Percentiles rank a stretch among this genome's conserved stretches.
These are phyloP conservation scores for Beaufortia kweichowensis DNA, from an alignment of 2,113 vertebrate species.

Conservation along the genomic window DNA sequence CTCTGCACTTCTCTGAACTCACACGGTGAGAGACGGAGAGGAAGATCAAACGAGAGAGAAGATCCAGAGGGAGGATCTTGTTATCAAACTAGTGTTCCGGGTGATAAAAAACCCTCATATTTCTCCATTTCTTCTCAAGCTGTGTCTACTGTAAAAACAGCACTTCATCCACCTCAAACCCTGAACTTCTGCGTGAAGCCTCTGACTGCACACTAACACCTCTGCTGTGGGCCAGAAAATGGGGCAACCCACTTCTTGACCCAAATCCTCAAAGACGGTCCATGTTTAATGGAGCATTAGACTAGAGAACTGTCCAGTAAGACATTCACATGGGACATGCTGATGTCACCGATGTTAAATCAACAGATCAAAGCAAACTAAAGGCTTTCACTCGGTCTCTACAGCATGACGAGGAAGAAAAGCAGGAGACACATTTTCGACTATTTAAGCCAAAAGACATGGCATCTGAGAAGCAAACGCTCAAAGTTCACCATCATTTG, in stretches of 20 bases:
- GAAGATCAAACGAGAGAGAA: too few relatives aligned
- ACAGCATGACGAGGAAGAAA: too few relatives aligned
- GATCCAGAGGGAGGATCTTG: too few relatives aligned
- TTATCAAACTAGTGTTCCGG: too few relatives aligned
- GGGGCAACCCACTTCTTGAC: slow-evolving; percentile 55
- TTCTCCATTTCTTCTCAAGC: too few relatives aligned
- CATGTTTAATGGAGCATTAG: slow-evolving; percentile 46
- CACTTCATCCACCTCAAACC: background rate
- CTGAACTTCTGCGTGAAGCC: background rate
- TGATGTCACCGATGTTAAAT: background rate
- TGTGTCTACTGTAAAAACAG: too few relatives aligned
- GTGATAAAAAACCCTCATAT: too few relatives aligned
- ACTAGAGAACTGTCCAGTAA: slow-evolving; percentile 17
- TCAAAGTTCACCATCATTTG: background rate
- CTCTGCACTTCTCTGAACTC: too few relatives aligned
- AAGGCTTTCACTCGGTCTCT: background rate
- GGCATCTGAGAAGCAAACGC: background rate
- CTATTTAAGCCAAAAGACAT: background rate
- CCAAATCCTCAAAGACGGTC: slow-evolving; percentile 55
- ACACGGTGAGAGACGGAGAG: too few relatives aligned
- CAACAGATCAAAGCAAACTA: background rate
- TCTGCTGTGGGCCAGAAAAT: slow-evolving; percentile 38
- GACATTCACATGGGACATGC: background rate
- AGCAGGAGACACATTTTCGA: too few relatives aligned
- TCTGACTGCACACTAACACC: too few relatives aligned